Conservation (phyloP, 2,888 invertebrate species). For the Acrobeloides nanus region DNA sequence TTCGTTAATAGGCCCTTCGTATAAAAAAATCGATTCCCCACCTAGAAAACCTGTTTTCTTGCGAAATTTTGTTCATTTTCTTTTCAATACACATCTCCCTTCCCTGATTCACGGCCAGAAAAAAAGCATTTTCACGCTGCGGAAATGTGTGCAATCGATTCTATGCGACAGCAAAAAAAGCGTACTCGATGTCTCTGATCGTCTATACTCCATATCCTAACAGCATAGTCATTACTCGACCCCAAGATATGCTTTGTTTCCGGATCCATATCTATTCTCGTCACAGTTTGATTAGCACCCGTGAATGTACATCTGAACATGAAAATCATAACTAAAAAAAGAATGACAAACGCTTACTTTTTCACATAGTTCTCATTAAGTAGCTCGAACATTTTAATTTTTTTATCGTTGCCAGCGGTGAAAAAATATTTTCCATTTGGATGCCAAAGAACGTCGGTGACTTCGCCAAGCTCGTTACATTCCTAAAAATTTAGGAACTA, state of each 20-base stretch:
- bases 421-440: constrained; percentile 72
- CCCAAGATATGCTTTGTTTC: constrained; percentile 65
- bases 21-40: no score
- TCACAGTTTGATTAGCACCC: constrained; percentile 89
- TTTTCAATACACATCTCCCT: no score
- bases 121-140: no score
- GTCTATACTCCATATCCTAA: constrained; percentile 84
- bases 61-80: no score
- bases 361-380: no score
- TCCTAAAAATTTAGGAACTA: no score
- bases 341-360: constrained; percentile 24
- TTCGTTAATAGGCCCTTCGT: no score
- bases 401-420: constrained; percentile 89
- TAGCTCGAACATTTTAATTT: constrained; percentile 91
- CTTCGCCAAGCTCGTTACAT: constrained; percentile 85
- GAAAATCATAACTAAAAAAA: not conserved
- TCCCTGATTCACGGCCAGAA: no score
- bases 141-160: no score
- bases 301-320: constrained; percentile 62
- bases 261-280: constrained; percentile 89
- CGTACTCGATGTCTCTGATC: constrained; percentile 83
- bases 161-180: no score
- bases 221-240: constrained; percentile 94
- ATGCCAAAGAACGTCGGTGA: constrained; percentile 89
- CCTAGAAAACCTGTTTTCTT: no score